These are phyloP conservation scores for Chlorospingus flavigularis DNA, from an alignment of 2,797 vertebrate species.

Conservation along the genomic window DNA sequence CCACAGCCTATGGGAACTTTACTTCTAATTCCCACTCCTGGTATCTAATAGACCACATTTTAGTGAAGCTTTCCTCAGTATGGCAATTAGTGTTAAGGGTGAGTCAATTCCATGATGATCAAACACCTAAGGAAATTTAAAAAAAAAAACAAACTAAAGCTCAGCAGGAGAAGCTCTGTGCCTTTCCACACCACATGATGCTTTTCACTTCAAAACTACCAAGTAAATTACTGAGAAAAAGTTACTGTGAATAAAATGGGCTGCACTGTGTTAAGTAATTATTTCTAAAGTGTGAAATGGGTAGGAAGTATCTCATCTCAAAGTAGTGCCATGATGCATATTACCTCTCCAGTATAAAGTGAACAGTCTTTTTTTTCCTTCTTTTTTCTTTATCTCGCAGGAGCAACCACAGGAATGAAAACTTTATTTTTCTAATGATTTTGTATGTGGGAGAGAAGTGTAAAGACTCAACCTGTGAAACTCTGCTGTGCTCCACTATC, in stretches of 20 bases:
- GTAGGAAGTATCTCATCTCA: conserved; percentile 49
- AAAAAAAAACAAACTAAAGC: conserved; percentile 39
- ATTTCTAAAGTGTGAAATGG: conserved; percentile 67
- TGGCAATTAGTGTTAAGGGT: conserved; percentile 28
- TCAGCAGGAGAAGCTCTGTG: conserved; percentile 45
- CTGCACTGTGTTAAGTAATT: conserved; percentile 51
- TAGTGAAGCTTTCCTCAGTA: conserved; percentile 3
- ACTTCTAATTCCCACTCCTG: background rate
- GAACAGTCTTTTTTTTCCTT: background rate
- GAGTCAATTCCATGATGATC: conserved; percentile 50
- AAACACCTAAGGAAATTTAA: conserved; percentile 43
- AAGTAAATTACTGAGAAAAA: conserved; percentile 67
- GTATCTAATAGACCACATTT: background rate
- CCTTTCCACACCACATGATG: conserved; percentile 51
- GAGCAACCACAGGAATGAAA: background rate
- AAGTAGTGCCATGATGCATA: conserved; percentile 31
- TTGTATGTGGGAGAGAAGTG: conserved; percentile 3
- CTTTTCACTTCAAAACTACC: conserved; percentile 63
- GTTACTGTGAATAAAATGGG: conserved; percentile 62
- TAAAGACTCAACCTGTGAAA: conserved; percentile 16
- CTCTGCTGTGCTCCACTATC: background rate
- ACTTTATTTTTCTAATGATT: conserved; percentile 2
- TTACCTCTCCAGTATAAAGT: background rate
- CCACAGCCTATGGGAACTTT: background rate
- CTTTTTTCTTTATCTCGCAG: background rate